Evolutionary conservation across 2,797 vertebrate species (phyloP).

Genomic region (Chiloscyllium punctatum): DNA sequence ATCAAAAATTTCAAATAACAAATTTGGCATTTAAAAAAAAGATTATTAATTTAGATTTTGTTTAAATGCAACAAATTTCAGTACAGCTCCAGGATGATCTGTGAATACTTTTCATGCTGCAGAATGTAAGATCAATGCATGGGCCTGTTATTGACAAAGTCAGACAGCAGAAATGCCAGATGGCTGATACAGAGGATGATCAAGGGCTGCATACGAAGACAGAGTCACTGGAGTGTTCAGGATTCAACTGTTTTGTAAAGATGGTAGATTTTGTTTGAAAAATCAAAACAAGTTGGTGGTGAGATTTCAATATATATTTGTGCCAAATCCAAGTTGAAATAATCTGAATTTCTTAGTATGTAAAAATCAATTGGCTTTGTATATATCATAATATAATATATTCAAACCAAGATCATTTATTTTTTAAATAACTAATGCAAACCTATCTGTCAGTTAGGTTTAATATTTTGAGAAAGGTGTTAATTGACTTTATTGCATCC

Average conservation of each 20-base stretch:
- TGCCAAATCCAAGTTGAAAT: neutral
- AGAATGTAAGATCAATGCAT: neutral
- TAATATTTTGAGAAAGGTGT: neutral
- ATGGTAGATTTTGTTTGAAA: neutral
- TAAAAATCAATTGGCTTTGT: neutral
- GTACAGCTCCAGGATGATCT: neutral
- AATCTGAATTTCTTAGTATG: neutral
- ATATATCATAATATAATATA: neutral
- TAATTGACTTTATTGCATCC: neutral
- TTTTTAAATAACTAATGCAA: neutral
- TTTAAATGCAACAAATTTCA: neutral
- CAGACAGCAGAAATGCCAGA: constrained; percentile 10
- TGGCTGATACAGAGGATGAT: neutral
- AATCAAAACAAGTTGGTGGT: neutral
- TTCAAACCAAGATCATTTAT: too few relatives aligned
- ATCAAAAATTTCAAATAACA: neutral
- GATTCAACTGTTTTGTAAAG: neutral
- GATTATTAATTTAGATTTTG: neutral
- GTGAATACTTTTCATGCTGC: neutral
- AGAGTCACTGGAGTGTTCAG: neutral
- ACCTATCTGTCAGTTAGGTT: neutral
- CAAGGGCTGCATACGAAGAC: neutral
- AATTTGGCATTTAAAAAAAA: neutral
- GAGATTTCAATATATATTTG: neutral
- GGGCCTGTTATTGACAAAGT: constrained; percentile 25